Evolutionary conservation across 2,113 vertebrate genomes (phyloP).

Genomic region (cat (Felis catus)): F.catus_Fca126_mat1.0 CM031419.1:116370501-116371000

Average conservation of each 20-base stretch:
- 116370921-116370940: background rate
- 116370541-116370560: background rate
- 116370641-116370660: background rate
- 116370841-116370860: background rate
- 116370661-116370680: background rate
- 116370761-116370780: background rate
- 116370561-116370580: background rate
- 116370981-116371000: background rate
- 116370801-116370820: background rate
- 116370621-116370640: background rate
- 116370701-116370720: background rate
- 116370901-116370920: background rate
- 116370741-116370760: background rate
- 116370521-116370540: background rate
- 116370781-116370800: background rate
- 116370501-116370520: background rate
- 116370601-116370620: background rate
- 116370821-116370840: background rate
- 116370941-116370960: background rate
- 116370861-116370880: slow-evolving; percentile 21
- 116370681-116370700: background rate
- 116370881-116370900: background rate
- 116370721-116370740: background rate
- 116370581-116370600: background rate
- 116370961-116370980: background rate